phyloP scores from a whole-genome alignment of 1,140 invertebrate species.

The Hyles euphorbiae region DNA sequence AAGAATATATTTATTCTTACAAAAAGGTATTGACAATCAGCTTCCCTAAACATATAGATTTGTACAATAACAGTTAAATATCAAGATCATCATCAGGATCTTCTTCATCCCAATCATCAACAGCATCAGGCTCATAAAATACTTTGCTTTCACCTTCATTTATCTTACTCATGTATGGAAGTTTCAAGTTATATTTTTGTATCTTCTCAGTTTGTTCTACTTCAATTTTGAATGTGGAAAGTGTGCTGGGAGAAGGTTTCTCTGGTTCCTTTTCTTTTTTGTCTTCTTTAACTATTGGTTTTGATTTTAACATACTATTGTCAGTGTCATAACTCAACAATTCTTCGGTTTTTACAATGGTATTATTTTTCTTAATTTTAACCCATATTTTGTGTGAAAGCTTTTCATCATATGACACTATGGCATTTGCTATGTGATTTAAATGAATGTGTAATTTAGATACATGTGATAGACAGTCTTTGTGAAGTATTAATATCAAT shows the following conservation, averaged over 20 bases:
- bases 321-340: conserved; percentile 53
- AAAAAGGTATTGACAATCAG: not conserved
- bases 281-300: conserved; percentile 49
- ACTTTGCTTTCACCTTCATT: conserved; percentile 71
- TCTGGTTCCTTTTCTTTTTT: conserved; percentile 50
- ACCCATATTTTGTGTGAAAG: conserved; percentile 42
- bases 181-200: conserved; percentile 72
- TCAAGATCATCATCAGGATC: conserved; percentile 80
- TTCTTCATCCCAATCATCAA: conserved; percentile 80
- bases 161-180: conserved; percentile 76
- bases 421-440: conserved; percentile 66
- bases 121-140: conserved; percentile 76
- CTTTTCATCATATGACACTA: conserved; percentile 52
- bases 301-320: conserved; percentile 48
- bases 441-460: conserved; percentile 64
- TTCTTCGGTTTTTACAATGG: conserved; percentile 70
- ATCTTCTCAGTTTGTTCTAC: conserved; percentile 74
- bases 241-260: conserved; percentile 56
- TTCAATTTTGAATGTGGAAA: conserved; percentile 78
- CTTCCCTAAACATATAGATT: too few relatives aligned
- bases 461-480: conserved; percentile 61
- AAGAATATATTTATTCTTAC: not conserved
- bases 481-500: conserved; percentile 70
- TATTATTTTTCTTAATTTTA: conserved; percentile 69
- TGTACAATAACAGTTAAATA: conserved; percentile 53